Base-by-base conservation (phyloP, 2,888 invertebrate genomes). In the Xanthorhoe spadicearia region DNA sequence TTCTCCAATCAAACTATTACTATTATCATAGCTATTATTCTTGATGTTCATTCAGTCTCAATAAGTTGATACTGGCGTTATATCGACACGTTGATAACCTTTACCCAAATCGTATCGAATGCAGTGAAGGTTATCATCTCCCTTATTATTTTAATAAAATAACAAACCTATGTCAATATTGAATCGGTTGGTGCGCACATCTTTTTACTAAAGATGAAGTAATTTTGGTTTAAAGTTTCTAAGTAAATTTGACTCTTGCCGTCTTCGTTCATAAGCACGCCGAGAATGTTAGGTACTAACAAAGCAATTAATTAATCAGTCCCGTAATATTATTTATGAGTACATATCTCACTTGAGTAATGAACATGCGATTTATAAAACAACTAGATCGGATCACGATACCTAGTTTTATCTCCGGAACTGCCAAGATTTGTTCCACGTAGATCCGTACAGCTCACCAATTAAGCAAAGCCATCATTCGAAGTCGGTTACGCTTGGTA, bases 361-460 rank as follows among this genome's bases (percentile, higher is more conserved):
- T 77, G 76, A 78, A 79, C 75, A 77, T 72, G 76, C 78, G 74
- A 82, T 85, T 83, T 79, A 81, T 77, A 77, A 81, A 84, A 75
- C 77, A 84, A 87, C 79, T 88, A 85, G 86, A 89, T 88, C 85
- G 82, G 74, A 86, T 86, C 86, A 81, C 77, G 75, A 78, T 77
- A 76, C 79, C 79, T 77, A 77, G 76, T 80, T 80, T 82, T 82
- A 78, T 78, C 78, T 86, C 83, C 86, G 90, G 88, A 88, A 89
- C 85, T 88, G 68, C 77, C 73, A 73, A 73, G 83, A 88, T 89
- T 88, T 79, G 86, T 86, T 89, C 79, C 85, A 84, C 82, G 80
- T 84, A 81, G 83, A 83, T 83, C 75, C 77, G 77, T 77, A 81
- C 79, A 83, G 81, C 85, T 82, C 68, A 57, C 55, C 83, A 87